These are phyloP conservation scores for Synanceia verrucosa DNA, from an alignment of 2,797 vertebrate genomes.

Conservation along the genomic window DNA sequence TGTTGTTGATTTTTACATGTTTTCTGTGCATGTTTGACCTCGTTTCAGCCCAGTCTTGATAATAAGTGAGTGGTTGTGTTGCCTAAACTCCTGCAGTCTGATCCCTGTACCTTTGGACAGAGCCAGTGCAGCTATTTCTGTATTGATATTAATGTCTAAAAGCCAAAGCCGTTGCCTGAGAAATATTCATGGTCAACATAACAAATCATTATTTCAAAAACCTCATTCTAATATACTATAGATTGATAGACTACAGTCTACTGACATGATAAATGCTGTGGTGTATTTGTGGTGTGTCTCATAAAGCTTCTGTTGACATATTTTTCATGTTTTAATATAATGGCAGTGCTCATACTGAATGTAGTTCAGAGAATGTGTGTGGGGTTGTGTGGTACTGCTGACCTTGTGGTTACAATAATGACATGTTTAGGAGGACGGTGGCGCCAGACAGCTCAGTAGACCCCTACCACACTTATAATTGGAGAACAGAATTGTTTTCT, in stretches of 20 bases:
- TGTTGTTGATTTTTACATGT: too few species aligned
- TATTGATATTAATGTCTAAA: background rate
- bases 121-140: background rate
- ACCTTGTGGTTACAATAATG: constrained; percentile 87
- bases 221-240: background rate
- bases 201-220: constrained; percentile 8
- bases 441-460: constrained; percentile 81
- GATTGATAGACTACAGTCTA: background rate
- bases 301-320: constrained; percentile 27
- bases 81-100: background rate
- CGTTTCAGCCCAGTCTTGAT: too few species aligned
- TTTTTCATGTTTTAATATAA: constrained; percentile 40
- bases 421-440: constrained; percentile 83
- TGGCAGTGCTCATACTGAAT: constrained; percentile 18
- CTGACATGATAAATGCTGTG: constrained; percentile 15
- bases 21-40: too few species aligned
- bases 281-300: constrained; percentile 40
- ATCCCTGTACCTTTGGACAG: background rate
- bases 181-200: constrained; percentile 1
- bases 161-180: background rate
- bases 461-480: constrained; percentile 65
- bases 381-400: constrained; percentile 38
- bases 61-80: too few species aligned
- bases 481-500: constrained; percentile 55
- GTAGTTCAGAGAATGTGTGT: constrained; percentile 23